Evolutionary conservation across 2,797 vertebrate genomes (phyloP), one percentile per base, ranked within the genome.

Genomic region (Chanos chanos): DNA sequence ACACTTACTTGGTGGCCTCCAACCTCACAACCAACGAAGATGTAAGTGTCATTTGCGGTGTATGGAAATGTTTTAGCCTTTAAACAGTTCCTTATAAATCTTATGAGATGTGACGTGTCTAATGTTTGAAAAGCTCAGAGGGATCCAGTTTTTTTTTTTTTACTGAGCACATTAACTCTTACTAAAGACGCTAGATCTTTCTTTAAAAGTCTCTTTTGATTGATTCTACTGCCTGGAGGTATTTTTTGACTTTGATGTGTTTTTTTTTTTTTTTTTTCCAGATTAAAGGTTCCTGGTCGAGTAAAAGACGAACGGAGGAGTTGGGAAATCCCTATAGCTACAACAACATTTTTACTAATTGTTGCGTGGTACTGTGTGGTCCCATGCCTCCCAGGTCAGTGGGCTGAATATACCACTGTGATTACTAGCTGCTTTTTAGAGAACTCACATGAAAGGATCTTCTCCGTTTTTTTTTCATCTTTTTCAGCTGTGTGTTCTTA

Each of bases 1-100:
- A 98, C 84, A 98, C 96, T n/a, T 98, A 98, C 4, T 89, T 98
- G 61, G 90, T 97, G 10, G 94, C 96, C 83, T 97, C 94, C 74
- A 98, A 98, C 84, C 89, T 96, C 85, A 98, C 95, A 5, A 98
- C 95, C 0, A 98, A 97, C 0, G 95, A 98, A 87, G 96, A 98
- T 1, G 96, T 96, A 77, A 96, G 93, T 91, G 81, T 22, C 18
- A 1, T 9, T 13, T 15, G 47, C n/a, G 18, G 39, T 15, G 0
- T 30, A 25, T 4, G 36, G 43, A 8, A 9, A 24, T 37, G n/a
- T 7, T 37, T 27, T 18, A 2, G 19, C 18, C 25, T 43, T 21
- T n/a, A 33, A 8, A n/a, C n/a, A n/a, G n/a, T n/a, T n/a, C n/a
- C n/a, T n/a, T n/a, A n/a, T n/a, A n/a, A n/a, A n/a, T n/a, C n/a